Percentiles rank a stretch among this genome's conserved stretches.
Conservation (phyloP, 1,140 invertebrate genomes). For the Prorops nasuta region DNA sequence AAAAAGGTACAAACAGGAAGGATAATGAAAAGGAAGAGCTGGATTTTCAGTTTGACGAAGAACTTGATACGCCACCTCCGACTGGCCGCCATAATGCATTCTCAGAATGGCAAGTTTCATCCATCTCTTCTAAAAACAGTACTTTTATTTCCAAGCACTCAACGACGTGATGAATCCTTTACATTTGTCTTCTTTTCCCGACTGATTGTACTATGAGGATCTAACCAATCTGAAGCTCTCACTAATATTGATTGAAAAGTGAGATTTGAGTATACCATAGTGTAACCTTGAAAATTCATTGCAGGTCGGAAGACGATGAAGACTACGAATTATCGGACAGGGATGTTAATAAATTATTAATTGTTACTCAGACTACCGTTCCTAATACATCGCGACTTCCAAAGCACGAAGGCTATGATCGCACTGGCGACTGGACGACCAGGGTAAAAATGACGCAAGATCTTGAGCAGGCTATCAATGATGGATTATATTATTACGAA, state of each 20-base stretch:
- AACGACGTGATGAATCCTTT: constrained; percentile 25
- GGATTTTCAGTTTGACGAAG: constrained; percentile 97
- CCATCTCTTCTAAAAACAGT: background rate
- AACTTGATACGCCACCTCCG: constrained; percentile 73
- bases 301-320: constrained; percentile 74
- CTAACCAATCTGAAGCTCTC: constrained; percentile 13
- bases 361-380: constrained; percentile 81
- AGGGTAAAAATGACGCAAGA: constrained; percentile 92
- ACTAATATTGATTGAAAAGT: no score
- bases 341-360: constrained; percentile 92
- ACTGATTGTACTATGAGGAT: constrained; percentile 23
- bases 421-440: constrained; percentile 81
- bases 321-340: constrained; percentile 88
- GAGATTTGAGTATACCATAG: constrained; percentile 11
- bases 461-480: constrained; percentile 89
- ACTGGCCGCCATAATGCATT: constrained; percentile 81
- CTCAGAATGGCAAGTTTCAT: constrained; percentile 62
- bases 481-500: constrained; percentile 93
- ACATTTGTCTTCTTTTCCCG: constrained; percentile 44
- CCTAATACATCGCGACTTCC: constrained; percentile 56
- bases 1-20: constrained; percentile 42
- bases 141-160: background rate
- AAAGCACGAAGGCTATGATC: constrained; percentile 87
- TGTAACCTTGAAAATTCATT: constrained; percentile 10
- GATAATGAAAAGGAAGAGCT: constrained; percentile 78